These are phyloP conservation scores for Lepidochrysops patricia DNA, from an alignment of 2,888 invertebrate species.

Conservation along the genomic window DNA sequence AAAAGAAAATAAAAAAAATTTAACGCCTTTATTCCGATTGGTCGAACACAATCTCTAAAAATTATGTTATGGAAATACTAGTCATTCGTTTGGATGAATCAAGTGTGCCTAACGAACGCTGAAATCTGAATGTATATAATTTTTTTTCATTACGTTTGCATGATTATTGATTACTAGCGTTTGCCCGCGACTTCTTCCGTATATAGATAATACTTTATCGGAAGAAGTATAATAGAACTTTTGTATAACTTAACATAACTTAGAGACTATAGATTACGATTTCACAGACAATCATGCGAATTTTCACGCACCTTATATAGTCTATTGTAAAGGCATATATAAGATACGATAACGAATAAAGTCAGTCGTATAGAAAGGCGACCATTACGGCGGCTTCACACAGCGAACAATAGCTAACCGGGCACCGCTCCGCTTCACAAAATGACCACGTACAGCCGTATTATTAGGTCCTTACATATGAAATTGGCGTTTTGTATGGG, in stretches of 20 bases:
- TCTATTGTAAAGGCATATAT: not conserved
- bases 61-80: not conserved
- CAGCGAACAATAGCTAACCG: slow-evolving; percentile 5
- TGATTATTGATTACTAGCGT: too few species aligned
- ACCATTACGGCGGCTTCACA: not conserved
- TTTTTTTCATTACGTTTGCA: too few species aligned
- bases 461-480: too few species aligned
- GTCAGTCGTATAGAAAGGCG: not conserved
- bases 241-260: too few species aligned
- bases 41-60: not conserved
- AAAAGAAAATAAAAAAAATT: not conserved
- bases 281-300: not conserved
- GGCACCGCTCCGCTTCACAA: not conserved
- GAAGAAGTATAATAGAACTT: too few species aligned
- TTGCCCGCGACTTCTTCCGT: too few species aligned
- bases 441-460: slow-evolving; percentile 7
- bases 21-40: not conserved
- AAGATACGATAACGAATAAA: not conserved
- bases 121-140: too few species aligned
- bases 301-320: not conserved
- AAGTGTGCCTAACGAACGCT: too few species aligned
- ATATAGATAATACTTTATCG: too few species aligned
- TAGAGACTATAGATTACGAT: too few species aligned
- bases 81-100: too few species aligned
- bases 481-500: too few species aligned